Evolutionary conservation across 2,113 vertebrate genomes (phyloP).

Genomic region (Pelecanoides urinatrix): DNA sequence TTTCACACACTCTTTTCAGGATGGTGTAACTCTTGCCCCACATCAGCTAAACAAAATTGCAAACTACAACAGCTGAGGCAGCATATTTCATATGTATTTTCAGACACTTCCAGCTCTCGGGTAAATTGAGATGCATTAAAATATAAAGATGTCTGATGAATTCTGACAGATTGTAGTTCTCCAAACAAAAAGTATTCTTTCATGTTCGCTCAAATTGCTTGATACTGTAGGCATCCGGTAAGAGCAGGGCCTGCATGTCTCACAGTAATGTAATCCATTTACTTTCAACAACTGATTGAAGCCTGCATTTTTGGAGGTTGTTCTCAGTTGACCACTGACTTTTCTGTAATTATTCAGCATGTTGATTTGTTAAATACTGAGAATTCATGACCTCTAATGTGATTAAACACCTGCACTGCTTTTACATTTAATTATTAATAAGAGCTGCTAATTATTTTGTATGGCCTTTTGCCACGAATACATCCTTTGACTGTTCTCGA

Average conservation of each 20-base stretch:
- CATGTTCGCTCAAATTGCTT: background rate
- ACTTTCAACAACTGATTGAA: background rate
- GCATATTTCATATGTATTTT: fast-evolving
- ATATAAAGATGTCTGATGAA: background rate
- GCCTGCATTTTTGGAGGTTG: background rate
- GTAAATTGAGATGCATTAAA: background rate
- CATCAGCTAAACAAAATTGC: background rate
- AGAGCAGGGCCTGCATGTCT: background rate
- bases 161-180: background rate
- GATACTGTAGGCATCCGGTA: background rate
- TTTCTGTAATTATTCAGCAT: background rate
- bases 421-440: conserved; percentile 24
- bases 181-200: background rate
- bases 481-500: background rate
- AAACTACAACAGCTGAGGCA: background rate
- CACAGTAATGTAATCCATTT: background rate
- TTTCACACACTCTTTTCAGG: background rate
- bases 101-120: background rate
- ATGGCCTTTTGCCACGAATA: background rate
- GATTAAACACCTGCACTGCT: background rate
- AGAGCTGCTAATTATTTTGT: conserved; percentile 18
- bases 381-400: background rate
- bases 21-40: background rate
- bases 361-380: background rate
- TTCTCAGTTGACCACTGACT: background rate